Percentiles rank a stretch among this genome's conserved stretches.
Evolutionary conservation across 2,113 vertebrate species (phyloP).

Genomic region (Phyllopteryx taeniolatus): DNA sequence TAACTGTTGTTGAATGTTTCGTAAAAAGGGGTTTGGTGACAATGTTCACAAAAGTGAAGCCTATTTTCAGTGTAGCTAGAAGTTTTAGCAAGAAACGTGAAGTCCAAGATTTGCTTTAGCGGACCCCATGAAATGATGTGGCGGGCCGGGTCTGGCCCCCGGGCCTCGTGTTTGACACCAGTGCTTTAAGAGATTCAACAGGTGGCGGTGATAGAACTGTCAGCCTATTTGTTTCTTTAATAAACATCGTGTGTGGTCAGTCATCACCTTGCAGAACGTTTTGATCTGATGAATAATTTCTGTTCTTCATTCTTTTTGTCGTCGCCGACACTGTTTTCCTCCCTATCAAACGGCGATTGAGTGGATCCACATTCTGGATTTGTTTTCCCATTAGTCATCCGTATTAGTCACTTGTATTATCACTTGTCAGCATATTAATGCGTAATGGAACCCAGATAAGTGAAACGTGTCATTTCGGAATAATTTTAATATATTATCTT

Average conservation of each 20-base stretch:
- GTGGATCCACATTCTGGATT: constrained; percentile 7
- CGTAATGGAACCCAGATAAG: constrained; percentile 6
- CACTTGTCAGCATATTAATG: constrained; percentile 21
- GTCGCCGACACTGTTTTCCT: too few species aligned
- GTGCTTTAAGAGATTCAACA: too few species aligned
- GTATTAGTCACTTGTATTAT: not conserved
- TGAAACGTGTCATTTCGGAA: not conserved
- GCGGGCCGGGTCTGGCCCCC: too few species aligned
- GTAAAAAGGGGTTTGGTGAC: too few species aligned
- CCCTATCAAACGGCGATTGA: not conserved
- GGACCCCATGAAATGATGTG: too few species aligned
- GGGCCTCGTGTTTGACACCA: too few species aligned
- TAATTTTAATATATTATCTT: not conserved
- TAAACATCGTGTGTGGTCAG: not conserved
- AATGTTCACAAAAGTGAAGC: too few species aligned
- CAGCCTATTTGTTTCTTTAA: too few species aligned
- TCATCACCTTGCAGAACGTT: not conserved
- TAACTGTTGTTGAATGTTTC: too few species aligned
- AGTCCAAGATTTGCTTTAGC: too few species aligned
- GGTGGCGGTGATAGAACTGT: not conserved
- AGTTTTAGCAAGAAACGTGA: too few species aligned
- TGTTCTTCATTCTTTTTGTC: not conserved
- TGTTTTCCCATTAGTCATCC: constrained; percentile 3
- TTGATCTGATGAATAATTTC: not conserved
- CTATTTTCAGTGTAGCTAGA: too few species aligned